Percentiles rank a stretch among this genome's conserved stretches.
These are phyloP conservation scores for Eonycteris spelaea DNA, from an alignment of 2,113 vertebrate species.

Conservation along the genomic window DNA sequence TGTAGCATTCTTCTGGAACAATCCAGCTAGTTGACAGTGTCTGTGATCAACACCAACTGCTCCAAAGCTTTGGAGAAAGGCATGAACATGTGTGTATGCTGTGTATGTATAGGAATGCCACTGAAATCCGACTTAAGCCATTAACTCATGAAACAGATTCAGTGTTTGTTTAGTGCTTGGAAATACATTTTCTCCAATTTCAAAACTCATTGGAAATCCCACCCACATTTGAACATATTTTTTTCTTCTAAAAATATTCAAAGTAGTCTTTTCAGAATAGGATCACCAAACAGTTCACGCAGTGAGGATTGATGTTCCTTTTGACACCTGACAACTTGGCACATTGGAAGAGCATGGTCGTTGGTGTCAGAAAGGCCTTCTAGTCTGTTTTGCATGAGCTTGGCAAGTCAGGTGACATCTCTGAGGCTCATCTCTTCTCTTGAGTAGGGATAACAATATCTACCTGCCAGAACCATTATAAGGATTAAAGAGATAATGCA, in stretches of 20 bases:
- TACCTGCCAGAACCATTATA: conserved; percentile 7
- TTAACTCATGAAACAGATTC: conserved; percentile 65
- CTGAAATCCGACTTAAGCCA: conserved; percentile 67
- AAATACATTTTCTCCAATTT: conserved; percentile 69
- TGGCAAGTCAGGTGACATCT: not conserved
- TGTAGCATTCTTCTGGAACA: conserved; percentile 27
- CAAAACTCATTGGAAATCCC: conserved; percentile 64
- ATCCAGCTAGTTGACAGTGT: conserved; percentile 30
- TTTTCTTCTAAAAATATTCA: conserved; percentile 33
- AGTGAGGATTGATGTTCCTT: conserved; percentile 33
- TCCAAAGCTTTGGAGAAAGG: not conserved
- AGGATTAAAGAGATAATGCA: conserved; percentile 11
- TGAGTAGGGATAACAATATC: not conserved
- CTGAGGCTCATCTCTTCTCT: not conserved
- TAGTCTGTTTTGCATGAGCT: conserved; percentile 14
- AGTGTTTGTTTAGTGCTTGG: conserved; percentile 69
- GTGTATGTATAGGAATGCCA: conserved; percentile 24
- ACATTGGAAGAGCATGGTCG: not conserved
- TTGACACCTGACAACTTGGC: conserved; percentile 1
- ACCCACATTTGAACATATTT: conserved; percentile 38
- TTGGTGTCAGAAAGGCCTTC: conserved; percentile 38
- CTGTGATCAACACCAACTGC: conserved; percentile 68
- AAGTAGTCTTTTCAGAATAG: conserved; percentile 40
- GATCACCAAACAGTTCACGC: conserved; percentile 3
- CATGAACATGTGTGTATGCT: conserved; percentile 17